Evolutionary conservation across 2,113 vertebrate genomes (phyloP).

Genomic region (Naja naja): DNA sequence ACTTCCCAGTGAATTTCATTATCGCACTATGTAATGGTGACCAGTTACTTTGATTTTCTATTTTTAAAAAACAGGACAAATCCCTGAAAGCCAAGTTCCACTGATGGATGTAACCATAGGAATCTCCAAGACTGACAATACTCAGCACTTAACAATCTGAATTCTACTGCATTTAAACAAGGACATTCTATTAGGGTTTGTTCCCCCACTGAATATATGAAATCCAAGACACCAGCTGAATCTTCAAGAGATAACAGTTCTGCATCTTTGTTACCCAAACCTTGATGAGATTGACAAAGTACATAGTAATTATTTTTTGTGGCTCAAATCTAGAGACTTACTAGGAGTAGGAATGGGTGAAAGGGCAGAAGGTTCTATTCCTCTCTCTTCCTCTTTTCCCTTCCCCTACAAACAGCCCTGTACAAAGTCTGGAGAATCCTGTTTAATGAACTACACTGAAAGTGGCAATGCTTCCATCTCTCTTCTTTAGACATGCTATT

Average conservation of each 20-base stretch:
- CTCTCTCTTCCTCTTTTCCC: background rate
- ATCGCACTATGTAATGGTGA: background rate
- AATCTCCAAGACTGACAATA: background rate
- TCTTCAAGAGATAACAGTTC: background rate
- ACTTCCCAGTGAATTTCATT: background rate
- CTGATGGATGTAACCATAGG: background rate
- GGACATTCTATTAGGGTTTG: background rate
- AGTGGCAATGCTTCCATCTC: background rate
- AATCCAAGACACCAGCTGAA: background rate
- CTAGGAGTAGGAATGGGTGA: background rate
- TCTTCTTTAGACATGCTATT: no score
- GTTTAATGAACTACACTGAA: background rate
- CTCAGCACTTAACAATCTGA: background rate
- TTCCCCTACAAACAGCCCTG: background rate
- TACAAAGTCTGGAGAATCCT: background rate
- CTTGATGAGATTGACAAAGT: background rate
- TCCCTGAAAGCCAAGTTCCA: background rate
- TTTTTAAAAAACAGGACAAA: background rate
- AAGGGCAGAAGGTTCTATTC: background rate
- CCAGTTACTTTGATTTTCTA: background rate
- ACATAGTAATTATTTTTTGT: background rate
- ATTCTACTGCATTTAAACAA: background rate
- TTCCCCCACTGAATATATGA: background rate
- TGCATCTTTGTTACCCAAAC: background rate
- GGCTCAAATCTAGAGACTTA: background rate